Base-by-base conservation (phyloP, 2,113 vertebrate genomes). In the Trematomus loennbergii region DNA sequence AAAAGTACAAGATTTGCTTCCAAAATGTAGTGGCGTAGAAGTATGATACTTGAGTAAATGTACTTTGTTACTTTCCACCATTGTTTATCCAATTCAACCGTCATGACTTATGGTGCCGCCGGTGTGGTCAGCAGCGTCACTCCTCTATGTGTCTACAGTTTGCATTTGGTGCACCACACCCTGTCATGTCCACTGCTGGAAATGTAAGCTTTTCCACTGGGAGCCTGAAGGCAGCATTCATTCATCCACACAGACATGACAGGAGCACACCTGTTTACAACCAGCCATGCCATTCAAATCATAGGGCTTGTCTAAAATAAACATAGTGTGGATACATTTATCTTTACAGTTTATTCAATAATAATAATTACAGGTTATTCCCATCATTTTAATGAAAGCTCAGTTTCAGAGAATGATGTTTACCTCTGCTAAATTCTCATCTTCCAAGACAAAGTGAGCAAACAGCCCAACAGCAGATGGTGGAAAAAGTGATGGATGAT, bases 181-280 rank as follows among this genome's bases (percentile, higher is more conserved):
- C 46, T 46, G 46, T 29, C 60, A 75, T 5, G 48, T 46, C 40
- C 49, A 53, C 48, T 50, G 52, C 20, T 17, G 20, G 53, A 66
- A 12, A 50, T 17, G 33, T 46, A 11, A 15, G 70, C 53, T 82
- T 79, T 82, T 29, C 53, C 29, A 60, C 29, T 4, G 46, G 15
- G 57, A 53, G 25, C 22, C 18, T 78, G 18, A 74, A 70, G 16
- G 57, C 40, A 46, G 45, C 43, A 18, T 54, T 72, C 45, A 50
- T 63, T n/a, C 43, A 55, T 52, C 48, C 45, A 48, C 25, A 43
- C 20, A 43, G 16, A 1, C 17, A 6, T 13, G 59, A 45, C 10
- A 54, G 16, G 68, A 13, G 40, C 15, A 18, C 43, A 43, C 29
- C 50, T 22, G 45, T 50, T 20, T 9, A n/a, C 45, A 50, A 59